Percentiles rank a stretch among this genome's conserved stretches.
These are phyloP conservation scores for Diadumene lineata DNA, from an alignment of 92 coral and sea anemone species.

Conservation along the genomic window DNA sequence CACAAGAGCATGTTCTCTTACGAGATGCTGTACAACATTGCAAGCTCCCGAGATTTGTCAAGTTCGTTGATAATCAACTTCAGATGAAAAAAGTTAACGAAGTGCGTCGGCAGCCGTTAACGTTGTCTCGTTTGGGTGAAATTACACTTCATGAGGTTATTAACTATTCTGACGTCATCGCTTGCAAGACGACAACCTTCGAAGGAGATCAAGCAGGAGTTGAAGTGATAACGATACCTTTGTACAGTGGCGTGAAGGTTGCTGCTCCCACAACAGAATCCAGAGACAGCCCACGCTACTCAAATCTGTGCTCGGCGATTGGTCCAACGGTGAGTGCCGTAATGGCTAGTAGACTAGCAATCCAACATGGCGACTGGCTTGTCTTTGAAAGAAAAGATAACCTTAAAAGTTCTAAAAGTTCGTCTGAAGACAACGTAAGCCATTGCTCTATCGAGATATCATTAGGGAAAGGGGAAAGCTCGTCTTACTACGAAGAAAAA, in stretches of 20 bases:
- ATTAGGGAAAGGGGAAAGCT: no score
- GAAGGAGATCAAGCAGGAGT: constrained; percentile 4
- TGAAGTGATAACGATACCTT: not conserved
- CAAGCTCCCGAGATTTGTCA: constrained; percentile 21
- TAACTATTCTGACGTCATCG: constrained; percentile 15
- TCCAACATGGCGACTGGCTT: constrained; percentile 5
- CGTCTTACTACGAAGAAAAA: no score
- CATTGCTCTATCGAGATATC: no score
- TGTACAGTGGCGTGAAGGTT: not conserved
- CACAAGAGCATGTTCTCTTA: constrained; percentile 3
- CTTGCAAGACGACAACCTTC: not conserved
- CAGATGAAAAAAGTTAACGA: constrained; percentile 12
- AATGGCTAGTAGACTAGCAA: constrained; percentile 1
- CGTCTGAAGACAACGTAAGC: not conserved
- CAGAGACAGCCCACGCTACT: constrained; percentile 3
- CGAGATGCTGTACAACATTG: constrained; percentile 13
- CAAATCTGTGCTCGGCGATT: constrained; percentile 3
- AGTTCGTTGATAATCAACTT: constrained; percentile 16
- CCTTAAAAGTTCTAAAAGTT: not conserved
- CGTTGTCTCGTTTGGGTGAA: not conserved
- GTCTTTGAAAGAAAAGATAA: constrained; percentile 2
- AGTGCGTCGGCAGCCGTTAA: not conserved
- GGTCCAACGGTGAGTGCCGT: not conserved
- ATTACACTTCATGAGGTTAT: constrained; percentile 25
- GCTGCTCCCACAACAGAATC: constrained; percentile 1